phyloP scores from a whole-genome alignment of 1,140 invertebrate species.

The Aradophagus sp. region DNA sequence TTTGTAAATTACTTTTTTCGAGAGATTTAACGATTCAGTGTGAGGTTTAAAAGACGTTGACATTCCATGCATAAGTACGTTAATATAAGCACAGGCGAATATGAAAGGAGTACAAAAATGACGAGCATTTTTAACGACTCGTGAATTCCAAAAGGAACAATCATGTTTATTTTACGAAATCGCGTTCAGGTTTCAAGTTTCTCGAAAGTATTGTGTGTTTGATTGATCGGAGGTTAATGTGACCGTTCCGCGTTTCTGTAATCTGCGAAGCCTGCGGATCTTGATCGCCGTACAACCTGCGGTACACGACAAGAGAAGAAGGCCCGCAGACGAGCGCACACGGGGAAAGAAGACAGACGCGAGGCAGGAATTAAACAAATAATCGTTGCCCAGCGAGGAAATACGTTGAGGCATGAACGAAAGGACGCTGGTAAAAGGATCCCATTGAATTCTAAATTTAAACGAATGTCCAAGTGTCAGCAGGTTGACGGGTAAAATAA shows the following conservation, averaged over 20 bases:
- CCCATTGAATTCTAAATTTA: conserved; percentile 76
- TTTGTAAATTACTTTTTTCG: too few relatives aligned
- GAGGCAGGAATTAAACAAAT: conserved; percentile 72
- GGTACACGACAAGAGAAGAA: too few relatives aligned
- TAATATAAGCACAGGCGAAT: too few relatives aligned
- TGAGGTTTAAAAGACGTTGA: too few relatives aligned
- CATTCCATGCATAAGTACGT: too few relatives aligned
- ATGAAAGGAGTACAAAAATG: too few relatives aligned
- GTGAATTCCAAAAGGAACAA: neutral
- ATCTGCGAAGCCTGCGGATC: conserved; percentile 45
- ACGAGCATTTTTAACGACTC: too few relatives aligned
- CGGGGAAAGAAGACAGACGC: conserved; percentile 45
- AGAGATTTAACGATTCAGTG: too few relatives aligned
- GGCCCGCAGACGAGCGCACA: conserved; percentile 30
- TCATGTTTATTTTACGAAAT: conserved; percentile 9
- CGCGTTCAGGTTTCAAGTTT: conserved; percentile 16
- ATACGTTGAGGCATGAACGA: conserved; percentile 67
- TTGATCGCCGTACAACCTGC: conserved; percentile 46
- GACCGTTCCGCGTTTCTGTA: conserved; percentile 47
- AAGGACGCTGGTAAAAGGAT: conserved; percentile 71
- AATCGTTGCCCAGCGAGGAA: conserved; percentile 65
- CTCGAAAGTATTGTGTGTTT: conserved; percentile 44
- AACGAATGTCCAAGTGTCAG: conserved; percentile 75
- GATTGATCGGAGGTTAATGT: conserved; percentile 51
- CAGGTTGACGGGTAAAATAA: conserved; percentile 74